Percentiles rank a stretch among this genome's conserved stretches.
Conservation (phyloP, 2,888 invertebrate genomes). For the Agrotis segetum region DNA sequence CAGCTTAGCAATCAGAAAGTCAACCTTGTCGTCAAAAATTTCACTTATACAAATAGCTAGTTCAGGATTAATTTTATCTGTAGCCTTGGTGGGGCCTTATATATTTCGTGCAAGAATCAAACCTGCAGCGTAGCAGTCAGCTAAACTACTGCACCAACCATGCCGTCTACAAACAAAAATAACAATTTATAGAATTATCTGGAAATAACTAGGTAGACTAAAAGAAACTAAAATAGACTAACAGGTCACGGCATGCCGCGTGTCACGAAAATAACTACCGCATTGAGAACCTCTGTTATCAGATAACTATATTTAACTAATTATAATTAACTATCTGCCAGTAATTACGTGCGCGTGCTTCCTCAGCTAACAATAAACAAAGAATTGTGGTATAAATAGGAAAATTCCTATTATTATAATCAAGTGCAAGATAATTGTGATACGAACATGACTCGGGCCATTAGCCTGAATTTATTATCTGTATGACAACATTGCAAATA, state of each 20-base stretch:
- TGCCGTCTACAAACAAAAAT: not conserved
- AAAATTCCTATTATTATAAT: slow-evolving; percentile 87
- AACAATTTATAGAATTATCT: slow-evolving; percentile 5
- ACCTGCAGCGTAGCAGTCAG: too few species aligned
- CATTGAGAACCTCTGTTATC: slow-evolving; percentile 44
- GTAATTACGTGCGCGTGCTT: slow-evolving; percentile 75
- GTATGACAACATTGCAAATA: slow-evolving; percentile 82
- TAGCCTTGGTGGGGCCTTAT: too few species aligned
- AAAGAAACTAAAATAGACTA: slow-evolving; percentile 30
- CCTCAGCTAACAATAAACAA: slow-evolving; percentile 71
- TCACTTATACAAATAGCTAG: too few species aligned
- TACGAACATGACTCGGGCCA: slow-evolving; percentile 73
- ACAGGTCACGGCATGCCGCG: slow-evolving; percentile 1
- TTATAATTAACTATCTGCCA: slow-evolving; percentile 65
- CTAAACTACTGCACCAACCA: too few species aligned
- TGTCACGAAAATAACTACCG: slow-evolving; percentile 39
- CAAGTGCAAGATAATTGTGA: slow-evolving; percentile 75
- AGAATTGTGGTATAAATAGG: slow-evolving; percentile 81
- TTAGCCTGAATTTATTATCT: slow-evolving; percentile 83
- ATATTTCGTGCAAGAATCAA: too few species aligned
- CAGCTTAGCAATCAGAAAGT: too few species aligned
- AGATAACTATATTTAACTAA: slow-evolving; percentile 65
- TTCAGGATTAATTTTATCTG: too few species aligned
- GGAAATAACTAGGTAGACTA: not conserved
- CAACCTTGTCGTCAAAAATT: too few species aligned